phyloP scores from a whole-genome alignment of 2,888 invertebrate species.

The Stramonita haemastoma region DNA sequence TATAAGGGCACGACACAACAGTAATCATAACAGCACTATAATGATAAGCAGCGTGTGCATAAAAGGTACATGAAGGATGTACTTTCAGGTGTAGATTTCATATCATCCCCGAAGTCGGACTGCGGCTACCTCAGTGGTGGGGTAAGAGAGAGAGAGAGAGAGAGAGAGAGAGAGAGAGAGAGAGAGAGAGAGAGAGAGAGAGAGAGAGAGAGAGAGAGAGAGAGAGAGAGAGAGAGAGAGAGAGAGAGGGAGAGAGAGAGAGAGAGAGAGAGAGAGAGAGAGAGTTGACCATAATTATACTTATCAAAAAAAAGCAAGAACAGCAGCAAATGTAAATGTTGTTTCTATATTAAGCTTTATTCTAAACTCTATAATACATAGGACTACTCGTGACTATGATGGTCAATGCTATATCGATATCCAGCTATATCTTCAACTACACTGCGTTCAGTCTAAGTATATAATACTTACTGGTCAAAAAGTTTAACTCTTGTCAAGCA shows the following conservation, averaged over 20 bases:
- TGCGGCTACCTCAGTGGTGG: no score
- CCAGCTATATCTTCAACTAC: neutral
- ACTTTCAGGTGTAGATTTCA: no score
- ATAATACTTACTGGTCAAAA: no score
- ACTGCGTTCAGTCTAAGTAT: neutral
- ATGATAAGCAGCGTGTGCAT: no score
- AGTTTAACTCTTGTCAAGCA: no score
- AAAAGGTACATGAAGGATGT: no score
- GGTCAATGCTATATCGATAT: no score
- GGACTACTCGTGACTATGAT: neutral
- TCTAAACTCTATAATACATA: neutral
- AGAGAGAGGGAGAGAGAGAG: constrained; percentile 27
- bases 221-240: constrained; percentile 36
- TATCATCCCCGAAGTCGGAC: no score
- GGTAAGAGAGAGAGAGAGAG: neutral
- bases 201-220: constrained; percentile 20
- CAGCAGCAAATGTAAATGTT: neutral
- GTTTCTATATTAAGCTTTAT: neutral
- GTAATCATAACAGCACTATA: no score
- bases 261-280: constrained; percentile 34
- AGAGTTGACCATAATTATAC: no score
- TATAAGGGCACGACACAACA: no score
- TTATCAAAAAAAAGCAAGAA: no score
- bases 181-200: neutral
- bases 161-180: neutral